Evolutionary conservation across 2,797 vertebrate genomes (phyloP).

Genomic region (Novumbra hubbsi): DNA sequence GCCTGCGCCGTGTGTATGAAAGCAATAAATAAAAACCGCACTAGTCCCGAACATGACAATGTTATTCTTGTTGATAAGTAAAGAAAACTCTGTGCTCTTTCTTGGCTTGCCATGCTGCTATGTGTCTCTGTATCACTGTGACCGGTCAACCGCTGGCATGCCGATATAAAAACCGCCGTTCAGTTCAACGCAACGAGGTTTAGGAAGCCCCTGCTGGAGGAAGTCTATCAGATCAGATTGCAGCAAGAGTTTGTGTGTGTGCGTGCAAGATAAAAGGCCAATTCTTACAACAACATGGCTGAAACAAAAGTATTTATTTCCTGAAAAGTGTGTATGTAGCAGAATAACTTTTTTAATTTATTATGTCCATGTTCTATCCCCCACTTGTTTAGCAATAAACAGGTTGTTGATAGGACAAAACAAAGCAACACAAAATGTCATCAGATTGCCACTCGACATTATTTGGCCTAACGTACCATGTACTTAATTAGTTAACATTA

Average conservation of each 20-base stretch:
- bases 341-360: no score
- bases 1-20: slow-evolving; percentile 76
- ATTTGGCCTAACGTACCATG: no score
- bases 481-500: no score
- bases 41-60: slow-evolving; percentile 62
- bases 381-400: not conserved
- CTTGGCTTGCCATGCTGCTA: slow-evolving; percentile 72
- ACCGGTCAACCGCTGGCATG: slow-evolving; percentile 56
- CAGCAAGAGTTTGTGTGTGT: not conserved
- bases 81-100: slow-evolving; percentile 50
- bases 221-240: not conserved
- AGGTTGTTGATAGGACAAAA: slow-evolving; percentile 11
- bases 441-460: slow-evolving; percentile 9
- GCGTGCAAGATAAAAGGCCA: no score
- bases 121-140: slow-evolving; percentile 20
- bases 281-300: no score
- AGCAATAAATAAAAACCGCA: slow-evolving; percentile 82
- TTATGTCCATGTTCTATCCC: no score
- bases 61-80: slow-evolving; percentile 49
- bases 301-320: no score
- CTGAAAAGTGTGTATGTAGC: no score
- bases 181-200: not conserved
- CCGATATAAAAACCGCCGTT: slow-evolving; percentile 46
- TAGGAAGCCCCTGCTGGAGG: not conserved
- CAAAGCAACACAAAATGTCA: slow-evolving; percentile 53